Conservation (phyloP, 53 echinoderm and acorn worm species). For the Patiria pectinifera region DNA sequence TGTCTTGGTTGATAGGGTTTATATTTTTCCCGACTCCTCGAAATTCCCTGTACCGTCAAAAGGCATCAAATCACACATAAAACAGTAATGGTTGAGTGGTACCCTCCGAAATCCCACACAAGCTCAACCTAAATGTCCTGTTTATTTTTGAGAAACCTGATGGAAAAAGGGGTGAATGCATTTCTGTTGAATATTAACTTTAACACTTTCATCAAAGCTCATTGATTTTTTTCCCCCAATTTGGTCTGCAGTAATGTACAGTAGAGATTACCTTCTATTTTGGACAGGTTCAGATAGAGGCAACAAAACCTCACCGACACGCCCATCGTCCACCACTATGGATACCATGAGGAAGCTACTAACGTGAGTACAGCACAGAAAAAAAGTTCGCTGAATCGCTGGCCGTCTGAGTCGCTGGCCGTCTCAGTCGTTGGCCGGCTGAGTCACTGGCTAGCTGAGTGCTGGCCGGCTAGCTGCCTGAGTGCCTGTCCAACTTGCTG, state of each 20-base stretch:
- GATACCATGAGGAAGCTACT: constrained; percentile 80
- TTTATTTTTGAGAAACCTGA: not conserved
- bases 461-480: too few species aligned
- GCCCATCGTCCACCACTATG: constrained; percentile 77
- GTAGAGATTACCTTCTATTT: not conserved
- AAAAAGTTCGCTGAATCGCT: too few species aligned
- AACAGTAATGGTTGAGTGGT: not conserved
- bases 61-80: not conserved
- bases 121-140: not conserved
- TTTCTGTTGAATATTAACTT: not conserved
- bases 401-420: too few species aligned
- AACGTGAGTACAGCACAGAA: constrained; percentile 9
- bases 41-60: not conserved
- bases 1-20: too few species aligned
- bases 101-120: too few species aligned
- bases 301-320: constrained; percentile 68
- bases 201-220: not conserved
- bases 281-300: not conserved
- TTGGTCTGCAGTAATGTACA: not conserved
- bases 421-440: too few species aligned
- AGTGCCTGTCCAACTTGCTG: too few species aligned
- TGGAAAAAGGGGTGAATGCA: not conserved
- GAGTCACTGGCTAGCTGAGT: too few species aligned
- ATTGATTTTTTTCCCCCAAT: not conserved
- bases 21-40: not conserved